These are phyloP conservation scores for Buceros bicornis DNA, from an alignment of 2,797 vertebrate genomes.

Conservation along the genomic window DNA sequence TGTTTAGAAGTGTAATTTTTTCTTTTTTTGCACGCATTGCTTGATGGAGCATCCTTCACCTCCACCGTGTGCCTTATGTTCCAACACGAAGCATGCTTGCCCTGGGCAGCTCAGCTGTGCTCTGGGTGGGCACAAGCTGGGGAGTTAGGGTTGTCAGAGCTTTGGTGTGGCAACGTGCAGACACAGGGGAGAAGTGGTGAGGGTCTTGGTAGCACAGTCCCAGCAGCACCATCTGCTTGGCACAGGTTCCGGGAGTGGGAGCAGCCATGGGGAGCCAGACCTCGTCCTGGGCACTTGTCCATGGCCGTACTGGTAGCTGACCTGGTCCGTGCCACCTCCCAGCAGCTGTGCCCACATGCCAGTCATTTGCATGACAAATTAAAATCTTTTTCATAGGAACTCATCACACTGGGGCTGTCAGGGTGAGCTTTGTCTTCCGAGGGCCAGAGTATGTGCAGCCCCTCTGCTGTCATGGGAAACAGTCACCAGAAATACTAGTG, in stretches of 20 bases:
- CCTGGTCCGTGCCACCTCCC: background rate
- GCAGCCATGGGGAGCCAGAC: rapidly evolving
- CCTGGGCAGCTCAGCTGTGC: background rate
- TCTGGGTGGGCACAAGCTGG: rapidly evolving
- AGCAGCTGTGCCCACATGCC: background rate
- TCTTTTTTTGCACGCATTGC: background rate
- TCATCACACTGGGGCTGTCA: background rate
- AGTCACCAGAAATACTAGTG: background rate
- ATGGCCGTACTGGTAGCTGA: background rate
- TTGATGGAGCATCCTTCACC: background rate
- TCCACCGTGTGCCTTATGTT: rapidly evolving
- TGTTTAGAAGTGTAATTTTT: background rate
- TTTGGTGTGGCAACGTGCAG: rapidly evolving
- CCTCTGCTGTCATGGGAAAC: background rate
- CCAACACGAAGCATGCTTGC: rapidly evolving
- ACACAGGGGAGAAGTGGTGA: rapidly evolving
- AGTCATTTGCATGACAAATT: conserved; percentile 35
- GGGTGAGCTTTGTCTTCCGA: background rate
- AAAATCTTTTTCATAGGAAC: background rate
- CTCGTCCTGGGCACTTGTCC: background rate
- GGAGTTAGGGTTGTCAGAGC: background rate
- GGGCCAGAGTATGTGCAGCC: background rate
- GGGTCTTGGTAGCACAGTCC: background rate
- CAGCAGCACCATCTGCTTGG: background rate
- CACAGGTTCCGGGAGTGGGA: background rate